These are phyloP conservation scores for Imbricaverruca yamaguchii DNA, from an alignment of 2,888 invertebrate genomes.

Conservation along the genomic window DNA sequence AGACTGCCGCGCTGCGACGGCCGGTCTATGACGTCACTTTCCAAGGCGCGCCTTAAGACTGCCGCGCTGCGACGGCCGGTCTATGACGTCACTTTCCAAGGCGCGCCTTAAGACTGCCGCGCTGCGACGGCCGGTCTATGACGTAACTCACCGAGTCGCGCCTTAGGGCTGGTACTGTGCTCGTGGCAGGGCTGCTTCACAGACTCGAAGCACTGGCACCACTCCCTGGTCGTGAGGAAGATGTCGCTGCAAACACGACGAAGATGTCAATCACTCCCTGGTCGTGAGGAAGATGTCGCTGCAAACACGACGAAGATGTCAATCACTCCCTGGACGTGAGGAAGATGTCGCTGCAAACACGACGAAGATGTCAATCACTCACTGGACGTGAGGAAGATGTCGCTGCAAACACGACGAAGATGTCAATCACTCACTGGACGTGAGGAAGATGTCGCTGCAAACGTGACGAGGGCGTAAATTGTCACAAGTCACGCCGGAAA, in stretches of 20 bases:
- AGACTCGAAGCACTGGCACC: conserved; percentile 74
- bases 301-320: conserved; percentile 30
- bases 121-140: background rate
- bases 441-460: conserved; percentile 53
- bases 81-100: background rate
- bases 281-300: conserved; percentile 58
- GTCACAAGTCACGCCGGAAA: too few relatives aligned
- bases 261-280: conserved; percentile 56
- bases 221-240: conserved; percentile 62
- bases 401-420: conserved; percentile 39
- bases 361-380: conserved; percentile 66
- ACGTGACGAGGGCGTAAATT: conserved; percentile 37
- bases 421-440: conserved; percentile 61
- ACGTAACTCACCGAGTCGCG: conserved; percentile 51
- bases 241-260: conserved; percentile 44
- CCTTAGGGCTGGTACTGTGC: conserved; percentile 64
- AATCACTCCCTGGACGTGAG: conserved; percentile 72
- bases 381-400: conserved; percentile 57
- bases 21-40: background rate
- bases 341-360: conserved; percentile 46
- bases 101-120: background rate
- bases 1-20: background rate
- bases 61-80: too few relatives aligned
- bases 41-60: background rate
- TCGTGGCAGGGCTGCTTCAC: conserved; percentile 76